Evolutionary conservation across 2,113 vertebrate species (phyloP).

Genomic region (Rhinogobius similis): DNA sequence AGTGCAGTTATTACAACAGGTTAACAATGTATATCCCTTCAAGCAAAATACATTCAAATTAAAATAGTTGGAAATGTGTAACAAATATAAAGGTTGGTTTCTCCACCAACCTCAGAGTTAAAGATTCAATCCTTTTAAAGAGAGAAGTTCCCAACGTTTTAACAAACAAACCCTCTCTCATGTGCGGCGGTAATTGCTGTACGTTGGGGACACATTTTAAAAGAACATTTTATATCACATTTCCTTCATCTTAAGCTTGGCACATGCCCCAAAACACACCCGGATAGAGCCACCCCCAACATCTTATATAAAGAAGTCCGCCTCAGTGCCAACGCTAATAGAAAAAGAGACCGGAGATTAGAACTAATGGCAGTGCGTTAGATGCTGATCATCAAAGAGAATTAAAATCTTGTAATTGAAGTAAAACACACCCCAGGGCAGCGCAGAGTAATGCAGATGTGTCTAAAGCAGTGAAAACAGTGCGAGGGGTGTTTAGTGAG

Average conservation of each 20-base stretch:
- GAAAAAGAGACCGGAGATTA: slow-evolving; percentile 27
- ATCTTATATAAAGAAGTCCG: slow-evolving; percentile 1
- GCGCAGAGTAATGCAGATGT: slow-evolving; percentile 25
- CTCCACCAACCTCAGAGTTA: no score
- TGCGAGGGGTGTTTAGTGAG: slow-evolving; percentile 29
- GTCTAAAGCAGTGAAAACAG: slow-evolving; percentile 14
- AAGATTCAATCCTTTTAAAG: not conserved
- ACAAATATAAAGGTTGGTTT: no score
- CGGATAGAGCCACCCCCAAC: not conserved
- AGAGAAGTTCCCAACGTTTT: not conserved
- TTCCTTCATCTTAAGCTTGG: not conserved
- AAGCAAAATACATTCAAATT: no score
- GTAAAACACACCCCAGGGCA: slow-evolving; percentile 57
- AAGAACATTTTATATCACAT: not conserved
- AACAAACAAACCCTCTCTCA: not conserved
- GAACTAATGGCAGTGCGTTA: slow-evolving; percentile 48
- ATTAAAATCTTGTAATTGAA: slow-evolving; percentile 64
- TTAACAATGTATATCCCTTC: no score
- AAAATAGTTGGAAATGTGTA: no score
- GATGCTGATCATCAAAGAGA: slow-evolving; percentile 66
- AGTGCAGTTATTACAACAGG: no score
- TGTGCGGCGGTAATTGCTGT: not conserved
- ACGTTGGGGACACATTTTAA: not conserved
- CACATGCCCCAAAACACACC: not conserved
- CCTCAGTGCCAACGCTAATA: slow-evolving; percentile 32